Evolutionary conservation across 2,888 invertebrate genomes (phyloP).

Genomic region (Tupiocoris notatus): DNA sequence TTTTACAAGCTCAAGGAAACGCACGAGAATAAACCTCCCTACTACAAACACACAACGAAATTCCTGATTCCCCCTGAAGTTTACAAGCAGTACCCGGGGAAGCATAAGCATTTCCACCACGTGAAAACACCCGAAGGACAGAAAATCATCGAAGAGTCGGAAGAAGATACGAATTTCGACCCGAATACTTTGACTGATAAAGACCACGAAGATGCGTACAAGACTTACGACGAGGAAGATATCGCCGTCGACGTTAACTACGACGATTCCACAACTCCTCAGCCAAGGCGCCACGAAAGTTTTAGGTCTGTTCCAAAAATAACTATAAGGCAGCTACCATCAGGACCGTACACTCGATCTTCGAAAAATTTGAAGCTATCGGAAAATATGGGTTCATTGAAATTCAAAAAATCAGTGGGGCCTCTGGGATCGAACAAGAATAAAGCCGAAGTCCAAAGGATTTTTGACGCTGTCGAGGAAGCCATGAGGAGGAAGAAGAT

Average conservation of each 20-base stretch:
- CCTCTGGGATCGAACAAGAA: neutral
- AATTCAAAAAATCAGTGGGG: neutral
- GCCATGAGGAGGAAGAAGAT: slow-evolving; percentile 16
- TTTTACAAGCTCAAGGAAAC: slow-evolving; percentile 44
- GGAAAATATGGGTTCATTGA: neutral
- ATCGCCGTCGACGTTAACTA: slow-evolving; percentile 32
- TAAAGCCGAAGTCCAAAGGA: slow-evolving; percentile 36
- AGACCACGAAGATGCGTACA: slow-evolving; percentile 45
- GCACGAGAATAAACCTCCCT: slow-evolving; percentile 40
- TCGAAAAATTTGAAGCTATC: neutral
- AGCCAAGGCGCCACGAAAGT: neutral
- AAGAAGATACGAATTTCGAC: slow-evolving; percentile 43
- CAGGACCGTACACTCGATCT: neutral
- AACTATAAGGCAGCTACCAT: neutral
- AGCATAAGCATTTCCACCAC: slow-evolving; percentile 46
- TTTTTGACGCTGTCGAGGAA: slow-evolving; percentile 26
- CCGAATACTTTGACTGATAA: slow-evolving; percentile 43
- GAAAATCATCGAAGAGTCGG: slow-evolving; percentile 37
- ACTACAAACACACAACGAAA: slow-evolving; percentile 37
- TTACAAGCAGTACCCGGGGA: slow-evolving; percentile 26
- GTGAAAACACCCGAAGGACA: slow-evolving; percentile 40
- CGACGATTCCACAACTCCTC: neutral
- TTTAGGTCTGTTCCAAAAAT: neutral
- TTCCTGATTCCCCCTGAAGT: slow-evolving; percentile 39
- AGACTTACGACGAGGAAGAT: slow-evolving; percentile 43